These are phyloP conservation scores for Drosophila mettleri DNA, from an alignment of 2,888 invertebrate species.

Conservation along the genomic window DNA sequence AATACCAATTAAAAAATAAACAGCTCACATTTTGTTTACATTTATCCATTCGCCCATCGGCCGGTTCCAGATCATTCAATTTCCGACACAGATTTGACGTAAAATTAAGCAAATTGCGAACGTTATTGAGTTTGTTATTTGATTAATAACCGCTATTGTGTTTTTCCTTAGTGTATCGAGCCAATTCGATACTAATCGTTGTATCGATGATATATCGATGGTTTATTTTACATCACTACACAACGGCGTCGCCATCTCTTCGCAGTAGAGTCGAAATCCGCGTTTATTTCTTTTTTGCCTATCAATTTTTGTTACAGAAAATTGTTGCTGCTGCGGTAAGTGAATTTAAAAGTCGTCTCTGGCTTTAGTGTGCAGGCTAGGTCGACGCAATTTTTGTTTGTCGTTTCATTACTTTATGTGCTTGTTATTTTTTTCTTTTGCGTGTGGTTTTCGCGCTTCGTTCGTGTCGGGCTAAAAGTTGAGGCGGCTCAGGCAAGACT, in stretches of 20 bases:
- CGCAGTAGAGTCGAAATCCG: slow-evolving; percentile 17
- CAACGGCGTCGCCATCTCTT: slow-evolving; percentile 44
- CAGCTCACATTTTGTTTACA: not conserved
- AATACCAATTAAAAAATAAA: slow-evolving; percentile 52
- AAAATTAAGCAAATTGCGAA: no score
- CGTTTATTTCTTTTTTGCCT: slow-evolving; percentile 25
- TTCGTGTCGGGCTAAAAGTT: slow-evolving; percentile 12
- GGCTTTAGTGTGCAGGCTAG: no score
- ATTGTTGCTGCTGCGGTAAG: slow-evolving; percentile 3
- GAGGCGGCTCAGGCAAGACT: slow-evolving; percentile 8
- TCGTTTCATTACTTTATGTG: not conserved
- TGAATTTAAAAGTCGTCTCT: not conserved
- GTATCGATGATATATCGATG: slow-evolving; percentile 29
- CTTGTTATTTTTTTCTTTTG: slow-evolving; percentile 7
- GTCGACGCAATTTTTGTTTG: not conserved
- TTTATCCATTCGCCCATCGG: not conserved
- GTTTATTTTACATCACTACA: slow-evolving; percentile 32
- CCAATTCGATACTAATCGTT: not conserved
- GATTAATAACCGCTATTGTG: not conserved
- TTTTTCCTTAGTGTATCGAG: not conserved
- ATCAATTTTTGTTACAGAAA: slow-evolving; percentile 15
- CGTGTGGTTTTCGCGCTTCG: slow-evolving; percentile 38
- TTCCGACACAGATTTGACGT: not conserved
- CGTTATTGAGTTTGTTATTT: not conserved
- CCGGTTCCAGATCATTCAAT: not conserved